These are phyloP conservation scores for Pseudochirops corinnae DNA, from an alignment of 2,797 vertebrate species.

Conservation along the genomic window DNA sequence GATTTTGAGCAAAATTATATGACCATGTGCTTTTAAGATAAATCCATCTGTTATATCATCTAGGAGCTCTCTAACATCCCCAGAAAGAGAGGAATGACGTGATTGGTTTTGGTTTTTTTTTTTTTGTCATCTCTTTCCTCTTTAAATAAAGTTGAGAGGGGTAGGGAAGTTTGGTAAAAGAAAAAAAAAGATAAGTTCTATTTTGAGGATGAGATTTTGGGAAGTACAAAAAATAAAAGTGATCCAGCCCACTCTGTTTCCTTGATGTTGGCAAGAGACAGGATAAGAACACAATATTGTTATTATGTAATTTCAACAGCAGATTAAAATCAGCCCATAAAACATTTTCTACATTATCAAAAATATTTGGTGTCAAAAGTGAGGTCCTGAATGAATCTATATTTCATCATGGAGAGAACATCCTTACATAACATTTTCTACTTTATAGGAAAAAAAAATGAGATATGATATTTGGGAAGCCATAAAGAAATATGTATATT, in stretches of 20 bases:
- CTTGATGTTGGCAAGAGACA: not conserved
- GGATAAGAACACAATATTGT: conserved; percentile 18
- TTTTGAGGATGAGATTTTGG: conserved; percentile 58
- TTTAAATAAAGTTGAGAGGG: conserved; percentile 51
- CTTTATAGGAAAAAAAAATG: not conserved
- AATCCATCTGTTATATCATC: conserved; percentile 70
- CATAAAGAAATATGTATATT: not conserved
- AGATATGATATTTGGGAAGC: not conserved
- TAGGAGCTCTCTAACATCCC: conserved; percentile 62
- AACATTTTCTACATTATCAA: not conserved
- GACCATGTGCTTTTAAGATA: conserved; percentile 69
- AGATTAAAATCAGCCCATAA: not conserved
- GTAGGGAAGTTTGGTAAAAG: conserved; percentile 31
- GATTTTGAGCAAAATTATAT: conserved; percentile 58
- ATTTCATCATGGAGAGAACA: not conserved
- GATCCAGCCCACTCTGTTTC: not conserved
- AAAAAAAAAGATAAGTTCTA: conserved; percentile 41
- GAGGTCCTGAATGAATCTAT: not conserved
- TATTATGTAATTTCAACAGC: conserved; percentile 5
- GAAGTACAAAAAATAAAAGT: conserved; percentile 59
- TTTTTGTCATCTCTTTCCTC: conserved; percentile 62
- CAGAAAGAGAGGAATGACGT: conserved; percentile 61
- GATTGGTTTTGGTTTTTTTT: conserved; percentile 62
- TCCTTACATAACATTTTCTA: not conserved
- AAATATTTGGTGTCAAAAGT: not conserved